Evolutionary conservation across 2,888 invertebrate genomes (phyloP).

Genomic region (Microctonus aethiopoides): DNA sequence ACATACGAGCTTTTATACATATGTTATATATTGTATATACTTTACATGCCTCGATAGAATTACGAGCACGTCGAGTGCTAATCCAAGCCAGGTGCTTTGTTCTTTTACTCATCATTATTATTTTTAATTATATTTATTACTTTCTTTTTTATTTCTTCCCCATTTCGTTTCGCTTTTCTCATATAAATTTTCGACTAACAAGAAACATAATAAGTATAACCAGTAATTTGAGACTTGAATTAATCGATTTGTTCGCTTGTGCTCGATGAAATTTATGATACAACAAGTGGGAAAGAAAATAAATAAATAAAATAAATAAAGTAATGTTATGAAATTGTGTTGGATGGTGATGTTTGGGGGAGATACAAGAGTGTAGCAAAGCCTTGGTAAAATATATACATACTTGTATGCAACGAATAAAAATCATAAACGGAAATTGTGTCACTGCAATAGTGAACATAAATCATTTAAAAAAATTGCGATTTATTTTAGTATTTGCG

Average conservation of each 20-base stretch:
- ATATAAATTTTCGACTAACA: background rate
- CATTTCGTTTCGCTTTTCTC: background rate
- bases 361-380: background rate
- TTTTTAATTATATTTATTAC: background rate
- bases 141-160: background rate
- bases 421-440: too few species aligned
- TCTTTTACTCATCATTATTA: background rate
- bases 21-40: background rate
- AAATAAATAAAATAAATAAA: background rate
- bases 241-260: slow-evolving; percentile 16
- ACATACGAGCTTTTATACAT: background rate
- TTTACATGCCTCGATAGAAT: slow-evolving; percentile 33
- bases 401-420: too few species aligned
- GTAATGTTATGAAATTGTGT: background rate
- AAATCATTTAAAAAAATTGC: too few species aligned
- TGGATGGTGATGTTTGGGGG: background rate
- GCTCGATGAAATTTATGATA: slow-evolving; percentile 5
- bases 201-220: background rate
- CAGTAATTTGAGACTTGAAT: slow-evolving; percentile 10
- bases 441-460: too few species aligned
- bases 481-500: too few species aligned
- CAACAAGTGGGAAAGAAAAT: background rate
- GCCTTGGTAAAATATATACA: too few species aligned
- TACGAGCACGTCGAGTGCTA: slow-evolving; percentile 43
- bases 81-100: slow-evolving; percentile 40